Base-by-base conservation (phyloP, 2,888 invertebrate genomes). In the Stenolophus ochropezus region DNA sequence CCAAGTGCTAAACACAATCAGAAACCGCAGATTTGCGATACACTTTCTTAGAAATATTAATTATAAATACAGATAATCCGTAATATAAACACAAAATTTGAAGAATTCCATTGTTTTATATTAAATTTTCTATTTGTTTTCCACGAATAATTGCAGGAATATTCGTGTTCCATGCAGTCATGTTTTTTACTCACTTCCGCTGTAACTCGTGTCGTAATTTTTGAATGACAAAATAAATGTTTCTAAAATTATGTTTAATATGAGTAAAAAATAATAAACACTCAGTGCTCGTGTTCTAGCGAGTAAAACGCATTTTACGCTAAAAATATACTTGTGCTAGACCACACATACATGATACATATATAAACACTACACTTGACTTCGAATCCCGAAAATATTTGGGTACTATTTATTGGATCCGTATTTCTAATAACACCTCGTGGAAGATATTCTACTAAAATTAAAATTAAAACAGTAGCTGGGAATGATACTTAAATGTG, bases 11-110 rank as follows among this genome's bases (percentile, higher is more conserved):
- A 61, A 11, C 21, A 56, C 11, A 11, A 21, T 21, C 20, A n/a
- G 14, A 61, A 61, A 23, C 61, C n/a, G 21, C 61, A 25, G 14
- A 25, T 61, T 61, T 61, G 5, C 23, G 23, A 61, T 20, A 11
- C 20, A 11, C 56, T 25, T 61, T 25, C 61, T 61, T n/a, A 25
- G 61, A 61, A 61, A 61, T 27, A 23, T 61, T 61, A 25, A 61
- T n/a, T 61, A 14, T 25, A 11, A 25, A 61, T n/a, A 25, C 23
- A n/a, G 61, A 61, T 61, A 61, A 21, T 51, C 14, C 14, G 14
- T 56, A 23, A 25, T 61, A n/a, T 61, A 61, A 25, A 61, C 14
- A 11, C n/a, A 25, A 11, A 11, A 61, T 61, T 61, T 61, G 23
- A 25, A 4, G 61, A 61, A 61, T 61, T 14, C 25, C 1, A 61